A percentile compares a stretch with the other conserved stretches of the same genome.
Evolutionary conservation across 1,140 invertebrate species (phyloP).

Genomic region (Bemisia tabaci): DNA sequence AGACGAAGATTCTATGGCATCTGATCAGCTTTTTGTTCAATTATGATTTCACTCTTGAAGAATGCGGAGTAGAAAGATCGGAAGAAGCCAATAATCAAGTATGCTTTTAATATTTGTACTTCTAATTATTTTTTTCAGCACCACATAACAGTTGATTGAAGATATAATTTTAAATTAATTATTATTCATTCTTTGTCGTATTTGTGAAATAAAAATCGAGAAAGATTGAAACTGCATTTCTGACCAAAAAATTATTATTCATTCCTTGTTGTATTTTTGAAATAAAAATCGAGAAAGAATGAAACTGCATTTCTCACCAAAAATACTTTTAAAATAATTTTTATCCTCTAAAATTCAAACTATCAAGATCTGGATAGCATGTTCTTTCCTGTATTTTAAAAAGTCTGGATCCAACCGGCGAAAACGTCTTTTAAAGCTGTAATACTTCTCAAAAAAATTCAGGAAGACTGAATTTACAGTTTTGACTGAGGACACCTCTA

Average conservation of each 20-base stretch:
- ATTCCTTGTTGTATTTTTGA: background rate
- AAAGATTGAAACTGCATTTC: no score
- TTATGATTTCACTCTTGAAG: conserved; percentile 95
- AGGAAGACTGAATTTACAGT: no score
- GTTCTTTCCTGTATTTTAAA: no score
- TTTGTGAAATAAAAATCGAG: no score
- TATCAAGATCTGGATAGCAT: no score
- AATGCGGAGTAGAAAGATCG: conserved; percentile 79
- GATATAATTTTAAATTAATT: background rate
- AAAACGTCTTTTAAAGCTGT: no score
- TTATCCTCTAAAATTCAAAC: no score
- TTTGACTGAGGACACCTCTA: no score
- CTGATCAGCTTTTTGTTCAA: conserved; percentile 80
- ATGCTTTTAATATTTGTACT: conserved; percentile 13
- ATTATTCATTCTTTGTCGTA: no score
- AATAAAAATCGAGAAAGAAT: no score
- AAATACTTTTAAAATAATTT: conserved; percentile 9
- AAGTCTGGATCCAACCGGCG: no score
- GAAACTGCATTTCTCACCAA: conserved; percentile 3
- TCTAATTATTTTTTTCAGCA: background rate
- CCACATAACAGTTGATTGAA: background rate
- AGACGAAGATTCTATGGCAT: conserved; percentile 87
- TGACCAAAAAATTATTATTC: background rate
- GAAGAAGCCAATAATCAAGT: conserved; percentile 74
- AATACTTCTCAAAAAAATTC: no score